Evolutionary conservation across 2,797 vertebrate species (phyloP).

Genomic region (Cryptoprocta ferox): DNA sequence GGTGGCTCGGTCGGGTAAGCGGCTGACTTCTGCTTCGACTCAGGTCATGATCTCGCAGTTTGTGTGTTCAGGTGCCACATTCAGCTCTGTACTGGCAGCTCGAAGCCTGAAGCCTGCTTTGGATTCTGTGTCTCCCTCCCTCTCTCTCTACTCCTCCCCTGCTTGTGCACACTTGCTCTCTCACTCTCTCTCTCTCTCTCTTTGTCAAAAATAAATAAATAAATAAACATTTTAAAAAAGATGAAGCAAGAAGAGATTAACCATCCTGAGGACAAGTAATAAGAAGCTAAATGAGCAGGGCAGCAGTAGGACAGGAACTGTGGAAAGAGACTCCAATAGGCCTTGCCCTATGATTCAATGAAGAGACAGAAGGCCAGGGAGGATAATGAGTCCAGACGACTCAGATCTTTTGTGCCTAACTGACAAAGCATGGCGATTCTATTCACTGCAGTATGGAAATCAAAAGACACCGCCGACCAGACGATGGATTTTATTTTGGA

Average conservation of each 20-base stretch:
- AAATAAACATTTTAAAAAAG: not conserved
- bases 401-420: not conserved
- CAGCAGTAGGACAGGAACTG: not conserved
- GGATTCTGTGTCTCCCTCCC: no score
- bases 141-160: no score
- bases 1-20: no score
- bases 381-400: not conserved
- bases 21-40: no score
- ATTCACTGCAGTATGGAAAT: not conserved
- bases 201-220: no score
- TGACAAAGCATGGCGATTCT: accelerated
- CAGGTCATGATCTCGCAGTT: no score
- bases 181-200: no score
- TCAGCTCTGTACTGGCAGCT: no score
- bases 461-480: not conserved
- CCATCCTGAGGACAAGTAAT: not conserved
- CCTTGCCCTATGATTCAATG: accelerated
- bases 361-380: not conserved
- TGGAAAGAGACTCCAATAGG: not conserved
- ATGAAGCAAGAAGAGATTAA: not conserved
- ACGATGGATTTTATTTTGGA: not conserved
- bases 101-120: no score
- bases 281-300: not conserved
- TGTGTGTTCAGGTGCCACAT: no score
- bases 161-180: no score